Evolutionary conservation across 2,888 invertebrate genomes (phyloP), one percentile per base, ranked within the genome.

Genomic region (Dilophus febrilis): DNA sequence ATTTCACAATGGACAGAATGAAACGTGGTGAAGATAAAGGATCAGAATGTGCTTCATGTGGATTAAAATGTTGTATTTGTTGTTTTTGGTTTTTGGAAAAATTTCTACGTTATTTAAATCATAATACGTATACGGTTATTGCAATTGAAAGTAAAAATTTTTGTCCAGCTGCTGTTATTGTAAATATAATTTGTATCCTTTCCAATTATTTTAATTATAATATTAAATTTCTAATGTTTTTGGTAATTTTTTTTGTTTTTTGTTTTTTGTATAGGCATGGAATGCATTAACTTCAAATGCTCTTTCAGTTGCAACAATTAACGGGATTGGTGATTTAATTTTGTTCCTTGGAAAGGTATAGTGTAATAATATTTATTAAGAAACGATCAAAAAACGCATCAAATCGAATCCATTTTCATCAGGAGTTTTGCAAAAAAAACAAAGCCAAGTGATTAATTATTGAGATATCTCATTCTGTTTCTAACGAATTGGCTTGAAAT

Each of bases 41-140:
- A 1, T 81, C 79, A 0, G 74, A 77, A 37, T 80, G 78, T 50
- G 77, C 83, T 1, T 71, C 75, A 42, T 85, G 83, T 53, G 71
- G 78, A 33, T 64, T 80, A 11, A 80, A 77, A 53, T 77, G 81
- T 51, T 91, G 92, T 51, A 81, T 84, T 47, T 91, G 91, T 53
- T 90, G 91, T 52, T 82, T 92, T 53, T 86, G 82, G 60, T 81
- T 86, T 52, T 68, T 94, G 47, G 94, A 94, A 57, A 87, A 82
- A 56, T 90, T 90, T 55, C 80, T 94, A 47, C 75, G 85, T 28
- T 92, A 84, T 54, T 69, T 95, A 53, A 91, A 91, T 61, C 88
- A 90, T 56, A 94, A 94, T 59, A 92, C 92, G 1, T 94, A 92
- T 55, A 90, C 91, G 1, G 84, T 92, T 36, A 82, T 92, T 44